Evolutionary conservation across 2,888 invertebrate species (phyloP), one percentile per base, ranked within the genome.

Genomic region (Harpagoxenus sublaevis): DNA sequence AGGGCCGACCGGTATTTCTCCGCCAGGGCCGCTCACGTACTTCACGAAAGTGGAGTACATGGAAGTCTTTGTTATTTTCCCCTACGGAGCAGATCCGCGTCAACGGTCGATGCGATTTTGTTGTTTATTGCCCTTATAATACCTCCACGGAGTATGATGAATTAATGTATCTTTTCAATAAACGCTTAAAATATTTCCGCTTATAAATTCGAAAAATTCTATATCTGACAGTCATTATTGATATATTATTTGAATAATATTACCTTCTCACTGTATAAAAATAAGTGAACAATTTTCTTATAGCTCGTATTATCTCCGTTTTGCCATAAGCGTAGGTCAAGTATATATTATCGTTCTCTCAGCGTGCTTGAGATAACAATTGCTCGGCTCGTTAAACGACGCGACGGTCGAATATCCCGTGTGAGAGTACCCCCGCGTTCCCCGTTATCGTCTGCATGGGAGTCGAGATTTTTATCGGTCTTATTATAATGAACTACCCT

Each of bases 341-440:
- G 55, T 31, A 42, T 31, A 42, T 78, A 53, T 51, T 39, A 53
- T 53, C 12, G 51, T 66, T 66, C 39, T 42, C 28, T 71, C 53
- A 15, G 9, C 66, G 42, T 42, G 68, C 39, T 28, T 66, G 53
- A 66, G 18, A 66, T 55, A 68, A 68, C 28, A 68, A 55, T 42
- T 68, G 68, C 45, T 57, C 45, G 28, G 31, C 42, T 78, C 68
- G 68, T 78, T 70, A 78, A 70, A 57, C 45, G 45, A 78, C 23
- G 35, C 23, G 23, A 23, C 23, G 55, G 68, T 42, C 55, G 55
- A 77, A 66, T 55, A 78, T 53, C 39, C 12, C 51, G 51, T 63
- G 23, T 12, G 55, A 66, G 9, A 66, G 9, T 4, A 45, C n/a
- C 55, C 5, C 15, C 12, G 45, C 23, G 3, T n/a, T n/a, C 28